Percentiles rank a stretch among this genome's conserved stretches.
Evolutionary conservation across 1,140 invertebrate species (phyloP).

Genomic region (Ctenoplectra terminalis): DNA sequence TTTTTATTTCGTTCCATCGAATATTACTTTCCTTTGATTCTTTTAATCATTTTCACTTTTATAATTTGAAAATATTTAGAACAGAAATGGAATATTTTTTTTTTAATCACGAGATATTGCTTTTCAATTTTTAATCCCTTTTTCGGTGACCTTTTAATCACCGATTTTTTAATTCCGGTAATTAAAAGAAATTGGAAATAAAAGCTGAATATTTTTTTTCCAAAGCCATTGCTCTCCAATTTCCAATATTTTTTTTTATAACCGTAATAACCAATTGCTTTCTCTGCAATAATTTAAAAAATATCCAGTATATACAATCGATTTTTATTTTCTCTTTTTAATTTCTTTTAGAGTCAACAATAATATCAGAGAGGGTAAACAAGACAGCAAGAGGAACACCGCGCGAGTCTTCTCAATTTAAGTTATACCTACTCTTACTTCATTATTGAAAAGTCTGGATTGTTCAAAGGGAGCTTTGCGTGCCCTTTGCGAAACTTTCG

Average conservation of each 20-base stretch:
- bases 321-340: neutral
- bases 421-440: neutral
- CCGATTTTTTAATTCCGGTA: too few relatives aligned
- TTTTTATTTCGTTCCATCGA: neutral
- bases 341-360: neutral
- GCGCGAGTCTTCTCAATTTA: slow-evolving; percentile 2
- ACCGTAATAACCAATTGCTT: neutral
- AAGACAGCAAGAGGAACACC: neutral
- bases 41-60: too few relatives aligned
- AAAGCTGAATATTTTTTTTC: too few relatives aligned
- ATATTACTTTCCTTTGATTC: neutral
- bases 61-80: too few relatives aligned
- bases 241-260: neutral
- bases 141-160: too few relatives aligned
- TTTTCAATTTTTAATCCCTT: too few relatives aligned
- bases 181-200: too few relatives aligned
- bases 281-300: neutral
- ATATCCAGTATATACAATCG: neutral
- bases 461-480: neutral
- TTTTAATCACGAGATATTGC: too few relatives aligned
- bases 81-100: too few relatives aligned
- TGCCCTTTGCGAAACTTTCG: neutral
- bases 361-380: neutral
- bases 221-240: neutral
- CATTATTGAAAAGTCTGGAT: neutral